These are phyloP conservation scores for Nestor notabilis DNA, from an alignment of 2,113 vertebrate genomes.

Conservation along the genomic window DNA sequence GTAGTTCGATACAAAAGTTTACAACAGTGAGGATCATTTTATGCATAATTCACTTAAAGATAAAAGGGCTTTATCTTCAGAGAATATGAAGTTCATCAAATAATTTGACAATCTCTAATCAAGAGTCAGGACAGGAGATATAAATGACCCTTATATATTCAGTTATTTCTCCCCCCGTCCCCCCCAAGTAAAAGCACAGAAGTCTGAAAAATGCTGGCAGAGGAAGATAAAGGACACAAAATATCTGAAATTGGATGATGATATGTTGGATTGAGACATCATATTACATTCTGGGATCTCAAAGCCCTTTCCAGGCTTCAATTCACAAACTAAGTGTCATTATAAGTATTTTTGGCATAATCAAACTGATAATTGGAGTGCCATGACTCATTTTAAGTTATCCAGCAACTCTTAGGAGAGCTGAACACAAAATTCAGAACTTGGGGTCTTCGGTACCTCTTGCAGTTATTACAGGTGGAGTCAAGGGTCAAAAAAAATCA, in stretches of 20 bases:
- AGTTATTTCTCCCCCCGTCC: accelerated
- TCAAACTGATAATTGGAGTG: neutral
- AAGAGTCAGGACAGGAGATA: neutral
- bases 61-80: neutral
- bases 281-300: neutral
- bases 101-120: neutral
- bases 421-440: neutral
- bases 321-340: neutral
- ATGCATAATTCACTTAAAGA: neutral
- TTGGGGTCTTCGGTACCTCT: neutral
- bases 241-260: neutral
- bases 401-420: neutral
- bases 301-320: neutral
- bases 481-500: neutral
- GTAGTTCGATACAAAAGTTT: neutral
- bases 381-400: neutral
- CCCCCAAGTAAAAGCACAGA: neutral
- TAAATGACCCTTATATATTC: neutral
- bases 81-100: neutral
- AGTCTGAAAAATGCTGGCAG: neutral
- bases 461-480: neutral
- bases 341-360: neutral
- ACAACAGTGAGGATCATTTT: neutral
- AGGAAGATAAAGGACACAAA: neutral
- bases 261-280: neutral